Evolutionary conservation across 2,113 vertebrate genomes (phyloP), one percentile per base, ranked within the genome.

Genomic region (Cettia cetti): DNA sequence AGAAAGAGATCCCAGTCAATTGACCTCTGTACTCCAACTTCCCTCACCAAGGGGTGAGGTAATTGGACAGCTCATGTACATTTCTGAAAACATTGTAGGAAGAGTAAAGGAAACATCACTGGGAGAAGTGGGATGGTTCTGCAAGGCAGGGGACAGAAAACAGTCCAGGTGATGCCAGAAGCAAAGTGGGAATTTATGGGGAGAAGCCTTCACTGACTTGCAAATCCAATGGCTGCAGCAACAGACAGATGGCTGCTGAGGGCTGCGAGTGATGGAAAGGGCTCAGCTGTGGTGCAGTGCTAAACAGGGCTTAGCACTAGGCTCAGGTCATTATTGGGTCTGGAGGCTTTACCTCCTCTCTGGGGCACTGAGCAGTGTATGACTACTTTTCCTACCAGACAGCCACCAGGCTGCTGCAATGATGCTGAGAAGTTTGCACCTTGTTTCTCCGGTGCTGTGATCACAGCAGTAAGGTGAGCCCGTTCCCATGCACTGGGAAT

Each of bases 291-390:
- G 28, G 27, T 24, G 39, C 61, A 64, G 15, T 2, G 2, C 35
- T 52, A 9, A 76, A 30, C 39, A 47, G 42, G 45, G 37, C 23
- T 89, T 28, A 77, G 28, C 52, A n/a, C 18, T 13, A 42, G 64
- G 52, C 69, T 87, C 49, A 59, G 23, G 24, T 65, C 17, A 53
- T 49, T 49, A 9, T 0, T 35, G 30, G 24, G 17, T 37, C 14
- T 47, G 44, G 23, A 80, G 53, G 24, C 20, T 60, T 80, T 53
- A 49, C 30, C 45, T 45, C 42, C 40, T 85, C 44, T 54, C 42
- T 14, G 24, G 61, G 49, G 26, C 57, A 80, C 31, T 0, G 0
- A 65, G 45, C 45, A 71, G 14, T 33, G 18, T 8, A 9, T 40
- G 54, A 44, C 23, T 50, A 9, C 54, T 77, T 50, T 68, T 20